Percentiles rank a stretch among this genome's conserved stretches.
Conservation (phyloP, 2,113 vertebrate genomes). For the Malurus alboscapulatus region DNA sequence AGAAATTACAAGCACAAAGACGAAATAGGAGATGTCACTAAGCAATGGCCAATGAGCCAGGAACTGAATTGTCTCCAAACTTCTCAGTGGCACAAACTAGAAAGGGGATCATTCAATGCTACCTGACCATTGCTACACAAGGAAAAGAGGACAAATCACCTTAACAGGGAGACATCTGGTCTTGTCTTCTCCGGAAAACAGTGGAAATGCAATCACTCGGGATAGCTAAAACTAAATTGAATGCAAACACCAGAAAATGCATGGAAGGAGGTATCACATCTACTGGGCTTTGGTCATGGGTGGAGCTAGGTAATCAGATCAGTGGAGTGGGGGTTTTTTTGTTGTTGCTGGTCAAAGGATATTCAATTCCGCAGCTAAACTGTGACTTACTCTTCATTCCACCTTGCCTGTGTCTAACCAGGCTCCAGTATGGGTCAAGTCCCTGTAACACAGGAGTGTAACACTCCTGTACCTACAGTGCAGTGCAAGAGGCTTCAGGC, state of each 20-base stretch:
- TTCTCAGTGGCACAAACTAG: not conserved
- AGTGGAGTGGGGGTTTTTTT: accelerated
- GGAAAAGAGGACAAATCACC: not conserved
- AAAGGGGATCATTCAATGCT: not conserved
- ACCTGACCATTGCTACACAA: not conserved
- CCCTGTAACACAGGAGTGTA: not conserved
- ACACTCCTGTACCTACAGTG: not conserved
- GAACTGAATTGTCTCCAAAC: not conserved
- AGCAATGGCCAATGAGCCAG: not conserved
- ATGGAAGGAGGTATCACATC: not conserved
- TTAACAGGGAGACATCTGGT: not conserved
- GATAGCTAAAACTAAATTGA: slow-evolving; percentile 2
- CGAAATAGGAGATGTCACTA: not conserved
- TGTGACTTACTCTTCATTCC: not conserved
- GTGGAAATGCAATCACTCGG: not conserved
- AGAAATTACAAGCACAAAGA: not conserved
- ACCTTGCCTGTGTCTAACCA: not conserved
- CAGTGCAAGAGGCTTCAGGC: not conserved
- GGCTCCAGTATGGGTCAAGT: not conserved
- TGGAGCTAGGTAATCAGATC: not conserved
- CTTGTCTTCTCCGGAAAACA: not conserved
- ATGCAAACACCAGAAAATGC: not conserved
- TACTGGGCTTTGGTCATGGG: not conserved
- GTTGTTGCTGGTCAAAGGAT: not conserved
- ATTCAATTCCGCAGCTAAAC: not conserved